These are phyloP conservation scores for Oscheius sp. DNA, from an alignment of 2,888 invertebrate species.

Conservation along the genomic window DNA sequence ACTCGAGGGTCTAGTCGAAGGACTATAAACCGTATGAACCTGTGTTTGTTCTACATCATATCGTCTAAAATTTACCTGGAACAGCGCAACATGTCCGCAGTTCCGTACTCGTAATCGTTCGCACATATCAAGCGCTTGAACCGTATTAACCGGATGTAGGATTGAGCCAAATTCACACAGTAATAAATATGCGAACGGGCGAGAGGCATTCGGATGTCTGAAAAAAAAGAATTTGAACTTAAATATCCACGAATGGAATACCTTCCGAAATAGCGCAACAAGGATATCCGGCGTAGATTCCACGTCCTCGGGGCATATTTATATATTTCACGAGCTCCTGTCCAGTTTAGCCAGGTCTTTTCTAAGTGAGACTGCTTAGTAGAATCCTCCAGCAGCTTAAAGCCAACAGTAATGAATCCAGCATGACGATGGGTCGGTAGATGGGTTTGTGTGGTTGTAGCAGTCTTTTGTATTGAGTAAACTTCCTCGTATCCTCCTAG, in stretches of 20 bases:
- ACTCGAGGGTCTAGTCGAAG: slow-evolving; percentile 31
- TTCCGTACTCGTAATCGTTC: slow-evolving; percentile 66
- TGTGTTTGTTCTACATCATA: no score
- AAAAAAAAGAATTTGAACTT: background rate
- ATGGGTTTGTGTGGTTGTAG: slow-evolving; percentile 42
- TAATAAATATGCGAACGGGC: slow-evolving; percentile 64
- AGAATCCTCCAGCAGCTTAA: slow-evolving; percentile 61
- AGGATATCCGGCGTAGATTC: slow-evolving; percentile 62
- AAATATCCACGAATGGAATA: slow-evolving; percentile 26
- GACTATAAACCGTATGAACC: slow-evolving; percentile 48
- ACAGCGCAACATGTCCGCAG: slow-evolving; percentile 67
- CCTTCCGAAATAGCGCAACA: slow-evolving; percentile 53
- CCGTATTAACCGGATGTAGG: slow-evolving; percentile 65
- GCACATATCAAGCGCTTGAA: slow-evolving; percentile 68
- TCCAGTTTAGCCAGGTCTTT: slow-evolving; percentile 65
- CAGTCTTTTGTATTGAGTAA: slow-evolving; percentile 60
- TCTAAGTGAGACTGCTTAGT: slow-evolving; percentile 54
- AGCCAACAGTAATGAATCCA: slow-evolving; percentile 67
- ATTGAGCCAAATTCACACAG: slow-evolving; percentile 69
- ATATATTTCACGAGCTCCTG: slow-evolving; percentile 68
- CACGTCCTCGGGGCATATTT: slow-evolving; percentile 66
- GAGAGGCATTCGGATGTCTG: slow-evolving; percentile 32
- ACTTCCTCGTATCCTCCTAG: slow-evolving; percentile 64
- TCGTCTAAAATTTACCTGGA: slow-evolving; percentile 62
- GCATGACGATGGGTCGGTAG: slow-evolving; percentile 59